A percentile compares a stretch with the other conserved stretches of the same genome.
Evolutionary conservation across 2,113 vertebrate species (phyloP).

Genomic region (Hemicordylus capensis): DNA sequence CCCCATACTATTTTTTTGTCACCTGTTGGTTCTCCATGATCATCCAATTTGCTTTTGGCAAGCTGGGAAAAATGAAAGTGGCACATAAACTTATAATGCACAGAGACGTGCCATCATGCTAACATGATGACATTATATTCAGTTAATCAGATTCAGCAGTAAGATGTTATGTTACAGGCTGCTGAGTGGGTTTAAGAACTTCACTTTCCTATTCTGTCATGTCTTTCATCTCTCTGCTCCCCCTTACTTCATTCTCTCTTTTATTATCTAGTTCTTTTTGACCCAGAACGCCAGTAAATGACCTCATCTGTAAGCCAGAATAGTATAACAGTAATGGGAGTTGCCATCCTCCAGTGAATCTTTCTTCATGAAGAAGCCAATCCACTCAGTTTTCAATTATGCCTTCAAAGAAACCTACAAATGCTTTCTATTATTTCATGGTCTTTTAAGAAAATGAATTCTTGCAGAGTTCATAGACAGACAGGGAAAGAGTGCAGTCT

Average conservation of each 20-base stretch:
- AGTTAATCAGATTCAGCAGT: not conserved
- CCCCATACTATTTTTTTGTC: not conserved
- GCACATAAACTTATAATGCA: not conserved
- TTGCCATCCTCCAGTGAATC: slow-evolving; percentile 17
- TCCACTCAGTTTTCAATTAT: slow-evolving; percentile 14
- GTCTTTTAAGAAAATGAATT: slow-evolving; percentile 27
- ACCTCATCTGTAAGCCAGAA: slow-evolving; percentile 1
- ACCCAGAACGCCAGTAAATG: not conserved
- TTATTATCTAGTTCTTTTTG: not conserved
- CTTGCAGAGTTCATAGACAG: not conserved
- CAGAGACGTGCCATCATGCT: not conserved
- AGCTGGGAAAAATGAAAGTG: not conserved
- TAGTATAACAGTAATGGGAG: not conserved
- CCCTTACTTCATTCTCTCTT: not conserved
- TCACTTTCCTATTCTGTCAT: not conserved
- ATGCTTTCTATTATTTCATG: not conserved
- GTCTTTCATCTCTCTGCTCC: not conserved
- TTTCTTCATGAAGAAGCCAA: not conserved
- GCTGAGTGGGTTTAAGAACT: not conserved
- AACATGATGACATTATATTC: not conserved
- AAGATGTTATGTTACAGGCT: not conserved
- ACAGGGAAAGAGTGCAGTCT: slow-evolving; percentile 5
- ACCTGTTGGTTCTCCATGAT: slow-evolving; percentile 33
- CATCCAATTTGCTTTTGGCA: not conserved
- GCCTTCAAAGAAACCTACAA: slow-evolving; percentile 23